Conservation (phyloP, 2,888 invertebrate genomes). For the Platycnemis pennipes region DNA sequence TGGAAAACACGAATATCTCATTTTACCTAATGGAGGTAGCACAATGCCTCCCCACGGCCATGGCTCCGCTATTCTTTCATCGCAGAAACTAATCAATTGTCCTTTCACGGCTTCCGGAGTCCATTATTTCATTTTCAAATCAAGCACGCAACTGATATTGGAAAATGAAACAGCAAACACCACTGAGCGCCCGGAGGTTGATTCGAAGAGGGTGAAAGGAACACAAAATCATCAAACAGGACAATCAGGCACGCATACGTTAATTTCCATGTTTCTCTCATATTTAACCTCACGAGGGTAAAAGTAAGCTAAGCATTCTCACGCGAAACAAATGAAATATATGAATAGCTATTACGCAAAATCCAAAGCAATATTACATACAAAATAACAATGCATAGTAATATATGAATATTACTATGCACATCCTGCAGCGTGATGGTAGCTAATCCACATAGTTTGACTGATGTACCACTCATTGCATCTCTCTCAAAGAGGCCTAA, state of each 20-base stretch:
- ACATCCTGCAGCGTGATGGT: no score
- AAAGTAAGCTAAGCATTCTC: no score
- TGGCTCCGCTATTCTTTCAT: not conserved
- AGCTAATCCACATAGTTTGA: no score
- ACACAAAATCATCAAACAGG: not conserved
- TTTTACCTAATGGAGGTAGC: not conserved
- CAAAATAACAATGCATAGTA: no score
- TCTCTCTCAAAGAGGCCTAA: no score
- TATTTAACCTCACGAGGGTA: not conserved
- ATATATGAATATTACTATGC: no score
- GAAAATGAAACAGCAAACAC: not conserved
- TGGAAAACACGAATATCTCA: slow-evolving; percentile 16
- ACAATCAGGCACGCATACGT: not conserved
- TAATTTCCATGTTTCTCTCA: no score
- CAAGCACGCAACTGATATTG: not conserved
- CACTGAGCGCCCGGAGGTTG: not conserved
- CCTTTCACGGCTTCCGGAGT: not conserved
- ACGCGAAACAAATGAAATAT: no score
- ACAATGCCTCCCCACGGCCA: not conserved
- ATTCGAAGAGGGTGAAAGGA: not conserved
- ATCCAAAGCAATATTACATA: no score
- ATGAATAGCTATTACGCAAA: no score
- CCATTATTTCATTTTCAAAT: not conserved
- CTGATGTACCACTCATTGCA: no score
- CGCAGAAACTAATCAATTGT: not conserved